Evolutionary conservation across 2,888 invertebrate genomes (phyloP), one percentile per base, ranked within the genome.

Genomic region (Cacoxenus indagator): DNA sequence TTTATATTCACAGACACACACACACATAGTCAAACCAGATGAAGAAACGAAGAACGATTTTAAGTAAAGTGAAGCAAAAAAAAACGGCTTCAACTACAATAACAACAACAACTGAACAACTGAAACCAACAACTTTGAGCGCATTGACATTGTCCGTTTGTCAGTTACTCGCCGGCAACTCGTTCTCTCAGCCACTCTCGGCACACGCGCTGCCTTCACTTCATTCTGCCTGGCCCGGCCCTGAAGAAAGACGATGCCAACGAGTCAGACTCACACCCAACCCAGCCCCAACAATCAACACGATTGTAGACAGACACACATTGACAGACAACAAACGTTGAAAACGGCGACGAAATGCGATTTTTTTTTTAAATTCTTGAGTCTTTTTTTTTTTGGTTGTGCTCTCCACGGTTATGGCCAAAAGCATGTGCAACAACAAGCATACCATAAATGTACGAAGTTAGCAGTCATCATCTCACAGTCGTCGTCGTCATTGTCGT

Each of bases 131-230:
- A 57, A 55, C 68, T 43, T 64, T 72, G 73, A 67, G 82, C 79
- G 72, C 79, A 79, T 79, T 79, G 79, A 82, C 79, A 82, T 82
- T 79, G 79, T 82, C n/a, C 81, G 81, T 73, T 73, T 67, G 65
- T 70, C 76, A 76, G 76, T 70, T 77, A 76, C 75, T 75, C 26
- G 51, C 24, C 19, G 54, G 4, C 54, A 26, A 61, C 75, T 11
- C 43, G 9, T 22, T 61, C 19, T 37, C 48, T 48, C 48, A 48
- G 6, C 19, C 48, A 48, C 48, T 48, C 48, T 5, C 5, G 31
- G 37, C 14, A 11, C 37, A 14, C 37, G 8, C 37, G 14, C 14
- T 37, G 37, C 8, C 9, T 4, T 37, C 9, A 8, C 1, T 37
- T 37, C 4, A 8, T 37, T 14, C 4, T 14, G 37, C 37, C 14